Conservation (phyloP, 2,113 vertebrate genomes). For the Puntigrus tetrazona region DNA sequence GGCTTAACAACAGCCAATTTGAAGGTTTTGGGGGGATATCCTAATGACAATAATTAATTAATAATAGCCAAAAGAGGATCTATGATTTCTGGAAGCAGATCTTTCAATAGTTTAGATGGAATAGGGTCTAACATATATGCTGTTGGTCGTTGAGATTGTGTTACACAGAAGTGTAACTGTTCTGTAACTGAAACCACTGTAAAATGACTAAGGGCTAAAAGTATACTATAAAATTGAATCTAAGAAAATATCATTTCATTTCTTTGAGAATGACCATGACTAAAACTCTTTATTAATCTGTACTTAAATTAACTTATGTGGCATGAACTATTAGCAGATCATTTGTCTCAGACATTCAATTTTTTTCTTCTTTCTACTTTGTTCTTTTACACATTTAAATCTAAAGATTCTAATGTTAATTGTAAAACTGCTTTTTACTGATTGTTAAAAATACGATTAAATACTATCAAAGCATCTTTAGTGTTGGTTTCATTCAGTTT, state of each 20-base stretch:
- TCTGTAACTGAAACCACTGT: neutral
- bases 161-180: neutral
- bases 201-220: neutral
- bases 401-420: neutral
- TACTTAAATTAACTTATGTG: neutral
- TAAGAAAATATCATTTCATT: too few relatives aligned
- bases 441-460: neutral
- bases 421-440: neutral
- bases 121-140: too few relatives aligned
- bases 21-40: too few relatives aligned
- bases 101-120: too few relatives aligned
- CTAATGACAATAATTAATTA: too few relatives aligned
- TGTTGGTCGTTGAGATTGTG: too few relatives aligned
- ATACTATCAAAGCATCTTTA: neutral
- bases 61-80: too few relatives aligned
- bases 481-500: neutral
- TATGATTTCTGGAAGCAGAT: too few relatives aligned
- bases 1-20: too few relatives aligned
- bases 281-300: neutral
- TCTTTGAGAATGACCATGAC: neutral
- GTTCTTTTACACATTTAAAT: neutral
- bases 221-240: neutral
- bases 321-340: neutral
- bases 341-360: neutral
- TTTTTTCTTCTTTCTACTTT: neutral